Evolutionary conservation across 2,797 vertebrate genomes (phyloP).

Genomic region (Macropus fuliginosus): DNA sequence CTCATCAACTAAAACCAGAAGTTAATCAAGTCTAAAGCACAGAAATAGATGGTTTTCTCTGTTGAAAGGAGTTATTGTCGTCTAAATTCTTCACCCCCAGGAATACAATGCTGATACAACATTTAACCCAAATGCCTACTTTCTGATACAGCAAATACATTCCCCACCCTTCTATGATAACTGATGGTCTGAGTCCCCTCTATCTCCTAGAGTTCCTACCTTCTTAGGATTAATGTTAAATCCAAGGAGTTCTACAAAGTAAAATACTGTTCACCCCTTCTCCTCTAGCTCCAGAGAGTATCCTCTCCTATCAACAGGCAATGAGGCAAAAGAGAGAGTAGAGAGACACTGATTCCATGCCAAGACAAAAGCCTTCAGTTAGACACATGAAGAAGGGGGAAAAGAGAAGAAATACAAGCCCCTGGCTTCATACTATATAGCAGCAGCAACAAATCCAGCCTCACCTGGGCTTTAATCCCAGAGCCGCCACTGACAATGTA

Average conservation of each 20-base stretch:
- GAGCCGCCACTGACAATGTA: conserved; percentile 82
- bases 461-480: conserved; percentile 88
- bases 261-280: neutral
- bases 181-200: neutral
- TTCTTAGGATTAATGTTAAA: conserved; percentile 25
- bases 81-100: neutral
- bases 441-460: conserved; percentile 44
- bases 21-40: neutral
- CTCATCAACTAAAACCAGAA: neutral
- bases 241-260: conserved; percentile 35
- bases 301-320: conserved; percentile 46
- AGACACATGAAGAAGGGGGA: conserved; percentile 28
- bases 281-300: conserved; percentile 43
- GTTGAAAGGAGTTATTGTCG: conserved; percentile 9
- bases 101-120: neutral
- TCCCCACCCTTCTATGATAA: neutral
- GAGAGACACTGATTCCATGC: neutral
- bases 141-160: neutral
- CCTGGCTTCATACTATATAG: fast-evolving
- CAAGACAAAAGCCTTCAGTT: neutral
- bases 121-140: conserved; percentile 12
- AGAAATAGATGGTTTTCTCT: conserved; percentile 52
- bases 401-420: neutral
- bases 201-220: conserved; percentile 35
- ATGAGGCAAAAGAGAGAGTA: neutral